Evolutionary conservation across 2,888 invertebrate species (phyloP).

Genomic region (Aricia artaxerxes): DNA sequence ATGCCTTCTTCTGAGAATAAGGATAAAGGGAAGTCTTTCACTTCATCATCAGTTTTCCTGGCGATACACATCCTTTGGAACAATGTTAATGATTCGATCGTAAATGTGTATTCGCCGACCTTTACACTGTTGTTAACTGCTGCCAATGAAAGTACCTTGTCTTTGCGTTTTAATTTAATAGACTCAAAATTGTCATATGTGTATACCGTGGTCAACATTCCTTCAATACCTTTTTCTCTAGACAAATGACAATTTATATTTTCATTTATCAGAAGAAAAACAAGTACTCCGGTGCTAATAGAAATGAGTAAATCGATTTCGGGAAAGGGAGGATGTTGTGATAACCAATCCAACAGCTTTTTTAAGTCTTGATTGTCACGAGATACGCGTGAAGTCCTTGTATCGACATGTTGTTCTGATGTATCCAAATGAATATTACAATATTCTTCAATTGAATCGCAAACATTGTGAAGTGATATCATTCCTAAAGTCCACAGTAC

Average conservation of each 20-base stretch:
- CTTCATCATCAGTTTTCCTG: too few relatives aligned
- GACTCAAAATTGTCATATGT: not conserved
- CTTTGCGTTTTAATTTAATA: not conserved
- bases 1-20: slow-evolving; percentile 37
- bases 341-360: not conserved
- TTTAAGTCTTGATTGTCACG: not conserved
- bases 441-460: not conserved
- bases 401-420: not conserved
- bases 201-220: not conserved
- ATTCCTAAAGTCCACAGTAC: not conserved
- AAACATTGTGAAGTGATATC: not conserved
- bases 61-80: not conserved
- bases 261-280: not conserved
- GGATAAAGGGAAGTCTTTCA: slow-evolving; percentile 24
- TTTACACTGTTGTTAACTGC: not conserved
- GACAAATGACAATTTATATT: not conserved
- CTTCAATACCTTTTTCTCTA: not conserved
- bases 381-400: not conserved
- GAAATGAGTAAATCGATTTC: not conserved
- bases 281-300: not conserved
- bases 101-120: not conserved
- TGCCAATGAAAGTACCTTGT: not conserved
- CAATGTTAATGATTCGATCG: slow-evolving; percentile 24
- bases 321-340: not conserved
- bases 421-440: not conserved